Base-by-base conservation (phyloP, 2,888 invertebrate genomes). In the Galerucella nymphaeae region DNA sequence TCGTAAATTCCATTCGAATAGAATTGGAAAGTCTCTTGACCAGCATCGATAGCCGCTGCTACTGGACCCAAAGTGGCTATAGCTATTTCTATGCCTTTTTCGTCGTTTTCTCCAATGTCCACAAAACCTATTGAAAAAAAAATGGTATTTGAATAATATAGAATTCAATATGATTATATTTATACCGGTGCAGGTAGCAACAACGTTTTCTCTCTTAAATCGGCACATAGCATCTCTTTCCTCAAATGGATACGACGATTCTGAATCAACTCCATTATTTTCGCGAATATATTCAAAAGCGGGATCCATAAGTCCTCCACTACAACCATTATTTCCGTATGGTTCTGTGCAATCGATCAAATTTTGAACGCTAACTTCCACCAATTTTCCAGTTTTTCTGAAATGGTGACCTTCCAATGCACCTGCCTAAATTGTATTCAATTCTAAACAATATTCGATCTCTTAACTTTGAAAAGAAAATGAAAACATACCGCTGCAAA, bases 31-130 rank as follows among this genome's bases (percentile, higher is more conserved):
- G 92, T 91, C 82, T 91, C 89, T 79, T 92, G 93, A 59, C 93
- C 92, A 70, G 97, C 97, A 88, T 98, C 96, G 83, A 97, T 96
- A 81, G 95, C 96, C 58, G 95, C 93, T 10, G 96, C 91, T 45
- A 97, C 90, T 11, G 97, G 97, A 0, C 97, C 97, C 75, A 94
- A 86, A 0, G 94, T 93, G 70, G 96, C 96, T 63, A 96, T 91
- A 9, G 96, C 97, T 76, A 89, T 87, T 87, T 91, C 90, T 82
- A 97, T 88, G 82, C 91, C 91, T 18, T 89, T 84, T 86, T 97
- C 97, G 83, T 92, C 90, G 0, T 93, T 94, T 70, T 88, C 81
- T 0, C 92, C 90, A 73, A 97, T 88, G 84, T 94, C 93, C 70
- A 91, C 90, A 84, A 90, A 95, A 13, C 96, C 96, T 67, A 89